Conservation (phyloP, 2,888 invertebrate species). For the Cephus spinipes region DNA sequence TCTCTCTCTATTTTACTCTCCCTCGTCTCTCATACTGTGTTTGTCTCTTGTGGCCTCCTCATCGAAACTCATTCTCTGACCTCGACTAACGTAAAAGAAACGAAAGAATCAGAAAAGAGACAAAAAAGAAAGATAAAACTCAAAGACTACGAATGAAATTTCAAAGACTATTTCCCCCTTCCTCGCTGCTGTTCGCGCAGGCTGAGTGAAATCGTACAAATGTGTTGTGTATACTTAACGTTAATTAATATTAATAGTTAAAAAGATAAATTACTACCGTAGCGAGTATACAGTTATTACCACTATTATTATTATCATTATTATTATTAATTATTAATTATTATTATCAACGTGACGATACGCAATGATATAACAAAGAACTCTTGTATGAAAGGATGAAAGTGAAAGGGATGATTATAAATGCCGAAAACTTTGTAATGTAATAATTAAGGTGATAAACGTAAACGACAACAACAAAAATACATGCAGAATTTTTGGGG, state of each 20-base stretch:
- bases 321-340: slow-evolving; percentile 38
- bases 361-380: slow-evolving; percentile 40
- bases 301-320: slow-evolving; percentile 41
- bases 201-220: slow-evolving; percentile 66
- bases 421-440: neutral
- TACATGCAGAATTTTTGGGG: slow-evolving; percentile 36
- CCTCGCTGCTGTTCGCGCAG: slow-evolving; percentile 54
- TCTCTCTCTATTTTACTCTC: neutral
- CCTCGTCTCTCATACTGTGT: neutral
- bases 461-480: slow-evolving; percentile 18
- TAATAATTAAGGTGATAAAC: neutral
- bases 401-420: slow-evolving; percentile 8
- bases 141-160: slow-evolving; percentile 14
- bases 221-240: slow-evolving; percentile 66
- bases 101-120: neutral
- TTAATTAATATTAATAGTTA: slow-evolving; percentile 58
- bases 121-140: slow-evolving; percentile 13
- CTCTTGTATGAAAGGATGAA: slow-evolving; percentile 37
- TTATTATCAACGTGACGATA: slow-evolving; percentile 37
- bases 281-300: slow-evolving; percentile 36
- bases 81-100: neutral
- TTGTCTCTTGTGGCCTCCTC: neutral
- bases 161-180: slow-evolving; percentile 30
- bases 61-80: neutral
- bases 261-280: slow-evolving; percentile 41